Evolutionary conservation across 2,113 vertebrate species (phyloP), one percentile per base, ranked within the genome.

Genomic region (Osmerus mordax): DNA sequence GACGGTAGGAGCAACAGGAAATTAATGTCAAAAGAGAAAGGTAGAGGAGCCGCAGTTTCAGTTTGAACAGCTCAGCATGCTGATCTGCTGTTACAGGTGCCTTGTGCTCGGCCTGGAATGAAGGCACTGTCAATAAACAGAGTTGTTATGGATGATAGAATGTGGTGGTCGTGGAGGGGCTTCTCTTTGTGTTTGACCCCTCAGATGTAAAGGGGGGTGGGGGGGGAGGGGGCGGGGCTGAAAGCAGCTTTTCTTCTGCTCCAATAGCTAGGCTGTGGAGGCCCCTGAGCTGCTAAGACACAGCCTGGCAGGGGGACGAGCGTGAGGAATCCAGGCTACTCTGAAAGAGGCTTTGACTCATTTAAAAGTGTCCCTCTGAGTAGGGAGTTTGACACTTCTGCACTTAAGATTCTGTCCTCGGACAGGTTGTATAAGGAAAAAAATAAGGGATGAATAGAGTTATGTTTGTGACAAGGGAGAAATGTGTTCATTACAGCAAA

Each of bases 41-140:
- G 6, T 28, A 3, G n/a, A 67, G 54, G 72, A 68, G 47, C 54
- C 76, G 67, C 55, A 25, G 71, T 3, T 5, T 14, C 62, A 66
- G 77, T 81, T 79, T 60, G 76, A 61, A 28, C 75, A 73, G 84
- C 74, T 79, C 58, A 72, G 78, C 7, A 2, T 77, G 70, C 4
- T 87, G 84, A 88, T 83, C 83, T 86, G 85, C 84, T 78, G 72
- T 83, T 88, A 87, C 87, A 88, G 72, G 60, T 80, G 51, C 78
- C 80, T 77, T 76, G 74, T 79, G 76, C 79, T 75, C 67, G 19
- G 78, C 69, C 66, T 78, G 56, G 52, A 63, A 83, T 86, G 83
- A 71, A 74, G 62, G 28, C 56, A 15, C 3, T 64, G 36, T 71
- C 23, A n/a, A 72, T 47, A 84, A 87, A 82, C 81, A 76, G 21